Percentiles rank a stretch among this genome's conserved stretches.
Evolutionary conservation across 1,140 invertebrate genomes (phyloP).

Genomic region (Planococcus citri): DNA sequence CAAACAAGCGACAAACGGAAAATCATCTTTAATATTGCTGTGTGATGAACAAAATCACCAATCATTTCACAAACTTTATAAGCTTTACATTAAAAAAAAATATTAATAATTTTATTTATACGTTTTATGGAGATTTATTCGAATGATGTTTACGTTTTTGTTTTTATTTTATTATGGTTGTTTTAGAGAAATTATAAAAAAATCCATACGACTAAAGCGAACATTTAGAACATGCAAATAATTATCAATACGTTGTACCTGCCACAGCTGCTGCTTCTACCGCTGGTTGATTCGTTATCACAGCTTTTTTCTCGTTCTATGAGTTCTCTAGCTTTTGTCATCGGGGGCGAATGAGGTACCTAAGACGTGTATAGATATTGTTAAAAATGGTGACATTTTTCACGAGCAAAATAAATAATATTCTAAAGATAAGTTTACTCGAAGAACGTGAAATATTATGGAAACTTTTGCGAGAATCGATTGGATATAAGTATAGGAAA

Average conservation of each 20-base stretch:
- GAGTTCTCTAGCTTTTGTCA: constrained; percentile 37
- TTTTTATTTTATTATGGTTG: background rate
- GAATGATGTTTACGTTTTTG: background rate
- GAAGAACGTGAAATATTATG: too few species aligned
- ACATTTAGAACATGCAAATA: background rate
- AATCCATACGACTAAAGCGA: background rate
- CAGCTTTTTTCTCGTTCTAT: constrained; percentile 16
- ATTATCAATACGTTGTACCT: constrained; percentile 31
- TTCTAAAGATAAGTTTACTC: too few species aligned
- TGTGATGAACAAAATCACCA: background rate
- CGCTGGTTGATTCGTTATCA: constrained; percentile 26
- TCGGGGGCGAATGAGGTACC: constrained; percentile 36
- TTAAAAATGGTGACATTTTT: too few species aligned
- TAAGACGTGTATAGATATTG: constrained; percentile 19
- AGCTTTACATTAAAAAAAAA: too few species aligned
- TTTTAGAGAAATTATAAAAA: background rate
- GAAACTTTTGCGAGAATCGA: too few species aligned
- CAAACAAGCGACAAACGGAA: background rate
- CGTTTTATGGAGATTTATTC: background rate
- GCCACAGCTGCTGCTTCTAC: constrained; percentile 42
- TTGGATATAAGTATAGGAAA: too few species aligned
- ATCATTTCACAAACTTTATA: too few species aligned
- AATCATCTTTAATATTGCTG: background rate
- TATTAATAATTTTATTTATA: too few species aligned
- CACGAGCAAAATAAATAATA: constrained; percentile 37